Evolutionary conservation across 1,140 invertebrate species (phyloP).

Genomic region (Sarcophaga peregrina): DNA sequence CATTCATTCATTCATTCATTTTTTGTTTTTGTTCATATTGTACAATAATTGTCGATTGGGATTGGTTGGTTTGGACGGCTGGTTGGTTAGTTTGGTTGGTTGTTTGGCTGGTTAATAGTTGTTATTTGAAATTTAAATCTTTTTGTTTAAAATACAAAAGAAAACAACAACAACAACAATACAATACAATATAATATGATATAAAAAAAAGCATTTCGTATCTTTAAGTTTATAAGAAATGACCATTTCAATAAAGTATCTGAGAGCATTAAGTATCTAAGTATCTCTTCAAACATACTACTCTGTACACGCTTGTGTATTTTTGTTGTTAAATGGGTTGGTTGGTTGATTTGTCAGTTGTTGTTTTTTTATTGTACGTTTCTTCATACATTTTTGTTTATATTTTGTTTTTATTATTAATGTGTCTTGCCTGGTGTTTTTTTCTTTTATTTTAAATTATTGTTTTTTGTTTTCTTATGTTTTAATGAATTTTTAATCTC

Average conservation of each 20-base stretch:
- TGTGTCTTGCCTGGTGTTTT: background rate
- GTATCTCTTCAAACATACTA: too few species aligned
- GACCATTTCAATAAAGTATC: slow-evolving; percentile 14
- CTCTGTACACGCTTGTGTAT: background rate
- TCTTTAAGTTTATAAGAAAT: slow-evolving; percentile 23
- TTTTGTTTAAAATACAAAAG: background rate
- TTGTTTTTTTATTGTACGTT: background rate
- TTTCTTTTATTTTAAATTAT: slow-evolving; percentile 4
- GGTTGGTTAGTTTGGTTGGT: background rate
- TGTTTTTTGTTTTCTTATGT: background rate
- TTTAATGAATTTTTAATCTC: background rate
- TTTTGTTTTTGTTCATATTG: background rate
- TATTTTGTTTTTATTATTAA: background rate
- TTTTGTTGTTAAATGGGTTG: background rate
- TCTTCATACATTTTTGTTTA: too few species aligned
- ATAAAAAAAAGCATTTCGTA: background rate
- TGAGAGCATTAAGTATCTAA: background rate
- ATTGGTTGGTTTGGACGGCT: background rate
- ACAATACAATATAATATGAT: background rate
- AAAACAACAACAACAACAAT: too few species aligned
- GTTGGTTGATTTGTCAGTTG: slow-evolving; percentile 11
- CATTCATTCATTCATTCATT: background rate
- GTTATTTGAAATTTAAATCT: slow-evolving; percentile 20
- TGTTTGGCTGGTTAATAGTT: background rate
- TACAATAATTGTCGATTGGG: slow-evolving; percentile 4